A percentile compares a stretch with the other conserved stretches of the same genome.
These are phyloP conservation scores for Nasonia oneida DNA, from an alignment of 2,888 invertebrate species.

Conservation along the genomic window DNA sequence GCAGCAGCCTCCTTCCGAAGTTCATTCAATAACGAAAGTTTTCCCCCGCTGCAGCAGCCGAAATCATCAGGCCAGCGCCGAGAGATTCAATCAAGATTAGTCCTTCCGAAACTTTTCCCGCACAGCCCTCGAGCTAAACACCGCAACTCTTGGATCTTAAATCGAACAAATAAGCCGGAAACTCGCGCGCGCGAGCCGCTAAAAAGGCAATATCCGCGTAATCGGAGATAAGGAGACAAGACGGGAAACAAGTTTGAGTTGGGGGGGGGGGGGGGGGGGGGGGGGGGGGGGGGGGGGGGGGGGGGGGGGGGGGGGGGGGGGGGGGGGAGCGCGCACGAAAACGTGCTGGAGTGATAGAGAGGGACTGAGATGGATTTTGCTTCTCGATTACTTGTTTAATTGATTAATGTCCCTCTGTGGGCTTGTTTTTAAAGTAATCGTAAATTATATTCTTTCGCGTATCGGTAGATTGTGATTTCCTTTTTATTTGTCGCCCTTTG, in stretches of 20 bases:
- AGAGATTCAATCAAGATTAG: constrained; percentile 62
- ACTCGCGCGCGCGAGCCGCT: neutral
- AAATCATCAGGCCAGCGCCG: constrained; percentile 42
- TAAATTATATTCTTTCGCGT: neutral
- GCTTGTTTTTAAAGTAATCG: neutral
- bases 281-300: too few species aligned
- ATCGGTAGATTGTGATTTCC: too few species aligned
- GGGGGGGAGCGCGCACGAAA: neutral
- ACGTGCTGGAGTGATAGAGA: neutral
- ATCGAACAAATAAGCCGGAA: constrained; percentile 54
- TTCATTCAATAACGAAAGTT: constrained; percentile 63
- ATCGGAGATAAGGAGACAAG: constrained; percentile 26
- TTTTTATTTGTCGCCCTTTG: too few species aligned
- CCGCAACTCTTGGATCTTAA: constrained; percentile 11
- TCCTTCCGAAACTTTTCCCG: constrained; percentile 55
- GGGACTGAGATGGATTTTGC: neutral
- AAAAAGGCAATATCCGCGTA: constrained; percentile 41
- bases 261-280: too few species aligned
- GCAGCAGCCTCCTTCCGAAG: constrained; percentile 24
- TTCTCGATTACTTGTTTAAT: neutral
- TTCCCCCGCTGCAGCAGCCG: constrained; percentile 29
- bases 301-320: too few species aligned
- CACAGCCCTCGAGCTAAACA: constrained; percentile 25
- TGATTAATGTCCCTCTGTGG: neutral
- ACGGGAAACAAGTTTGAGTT: neutral